Evolutionary conservation across 1,140 invertebrate genomes (phyloP).

Genomic region (Drosophila lowei): DNA sequence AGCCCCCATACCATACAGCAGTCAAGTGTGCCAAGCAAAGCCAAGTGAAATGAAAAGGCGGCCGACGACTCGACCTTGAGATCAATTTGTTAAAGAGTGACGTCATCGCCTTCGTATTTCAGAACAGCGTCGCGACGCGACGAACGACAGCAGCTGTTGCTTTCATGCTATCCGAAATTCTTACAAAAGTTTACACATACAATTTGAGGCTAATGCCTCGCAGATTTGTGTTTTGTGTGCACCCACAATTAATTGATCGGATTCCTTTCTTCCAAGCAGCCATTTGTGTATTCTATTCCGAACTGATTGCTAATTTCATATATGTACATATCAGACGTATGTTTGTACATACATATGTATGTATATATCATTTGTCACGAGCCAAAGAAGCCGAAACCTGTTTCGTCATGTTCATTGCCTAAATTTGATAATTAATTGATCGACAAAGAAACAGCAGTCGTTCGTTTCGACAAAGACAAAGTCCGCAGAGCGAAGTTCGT

Average conservation of each 20-base stretch:
- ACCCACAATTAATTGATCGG: slow-evolving; percentile 57
- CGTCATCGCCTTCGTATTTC: slow-evolving; percentile 50
- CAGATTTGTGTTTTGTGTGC: slow-evolving; percentile 7
- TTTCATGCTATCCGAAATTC: slow-evolving; percentile 25
- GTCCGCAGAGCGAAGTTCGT: slow-evolving; percentile 16
- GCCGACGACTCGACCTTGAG: slow-evolving; percentile 68
- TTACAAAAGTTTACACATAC: slow-evolving; percentile 41
- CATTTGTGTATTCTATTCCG: slow-evolving; percentile 38
- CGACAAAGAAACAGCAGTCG: slow-evolving; percentile 35
- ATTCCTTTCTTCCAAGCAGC: slow-evolving; percentile 1
- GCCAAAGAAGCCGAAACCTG: slow-evolving; percentile 60
- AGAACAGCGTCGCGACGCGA: slow-evolving; percentile 36
- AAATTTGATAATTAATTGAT: slow-evolving; percentile 71
- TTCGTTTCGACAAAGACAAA: slow-evolving; percentile 17
- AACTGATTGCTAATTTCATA: slow-evolving; percentile 56
- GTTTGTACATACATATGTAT: background rate
- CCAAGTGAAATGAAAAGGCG: slow-evolving; percentile 76
- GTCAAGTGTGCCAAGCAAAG: slow-evolving; percentile 60
- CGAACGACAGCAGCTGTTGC: slow-evolving; percentile 55
- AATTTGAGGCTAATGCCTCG: slow-evolving; percentile 48
- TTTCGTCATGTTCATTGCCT: slow-evolving; percentile 71
- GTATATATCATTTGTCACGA: slow-evolving; percentile 14
- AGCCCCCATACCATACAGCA: slow-evolving; percentile 13
- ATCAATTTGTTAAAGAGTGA: slow-evolving; percentile 69
- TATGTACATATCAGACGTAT: slow-evolving; percentile 7